These are phyloP conservation scores for Channa argus DNA, from an alignment of 2,113 vertebrate genomes.

Conservation along the genomic window DNA sequence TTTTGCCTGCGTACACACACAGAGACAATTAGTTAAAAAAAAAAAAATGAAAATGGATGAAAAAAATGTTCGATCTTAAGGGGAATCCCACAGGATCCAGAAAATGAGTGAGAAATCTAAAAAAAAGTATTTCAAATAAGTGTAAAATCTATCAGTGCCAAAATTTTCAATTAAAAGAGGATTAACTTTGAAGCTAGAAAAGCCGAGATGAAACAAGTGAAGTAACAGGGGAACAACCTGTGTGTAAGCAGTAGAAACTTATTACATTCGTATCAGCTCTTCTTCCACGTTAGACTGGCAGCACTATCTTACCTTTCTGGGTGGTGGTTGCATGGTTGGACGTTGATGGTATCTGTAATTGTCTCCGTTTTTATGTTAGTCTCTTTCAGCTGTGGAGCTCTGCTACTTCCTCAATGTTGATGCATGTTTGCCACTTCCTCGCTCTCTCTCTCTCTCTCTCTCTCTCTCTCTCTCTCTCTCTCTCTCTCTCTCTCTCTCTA, in stretches of 20 bases:
- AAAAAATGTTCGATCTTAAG: too few species aligned
- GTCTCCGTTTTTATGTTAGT: not conserved
- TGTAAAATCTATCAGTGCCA: too few species aligned
- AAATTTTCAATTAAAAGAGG: too few species aligned
- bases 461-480: not conserved
- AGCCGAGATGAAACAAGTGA: not conserved
- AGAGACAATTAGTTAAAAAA: too few species aligned
- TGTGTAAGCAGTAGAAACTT: not conserved
- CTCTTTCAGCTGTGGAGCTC: not conserved
- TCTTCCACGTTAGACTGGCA: not conserved
- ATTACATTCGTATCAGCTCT: not conserved
- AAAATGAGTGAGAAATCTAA: too few species aligned
- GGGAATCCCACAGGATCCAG: too few species aligned
- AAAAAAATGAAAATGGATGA: too few species aligned
- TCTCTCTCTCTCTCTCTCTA: too few species aligned
- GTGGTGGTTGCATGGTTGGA: conserved; percentile 72
- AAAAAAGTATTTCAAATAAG: too few species aligned
- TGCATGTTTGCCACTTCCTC: not conserved
- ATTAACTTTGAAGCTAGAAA: not conserved
- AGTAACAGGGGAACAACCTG: not conserved
- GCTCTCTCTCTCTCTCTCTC: not conserved
- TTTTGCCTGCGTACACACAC: conserved; percentile 81
- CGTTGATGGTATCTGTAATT: not conserved
- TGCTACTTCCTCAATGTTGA: conserved; percentile 41
- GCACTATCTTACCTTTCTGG: conserved; percentile 71